phyloP scores from a whole-genome alignment of 23 tunicate species.

The Clavelina lepadiformis region DNA sequence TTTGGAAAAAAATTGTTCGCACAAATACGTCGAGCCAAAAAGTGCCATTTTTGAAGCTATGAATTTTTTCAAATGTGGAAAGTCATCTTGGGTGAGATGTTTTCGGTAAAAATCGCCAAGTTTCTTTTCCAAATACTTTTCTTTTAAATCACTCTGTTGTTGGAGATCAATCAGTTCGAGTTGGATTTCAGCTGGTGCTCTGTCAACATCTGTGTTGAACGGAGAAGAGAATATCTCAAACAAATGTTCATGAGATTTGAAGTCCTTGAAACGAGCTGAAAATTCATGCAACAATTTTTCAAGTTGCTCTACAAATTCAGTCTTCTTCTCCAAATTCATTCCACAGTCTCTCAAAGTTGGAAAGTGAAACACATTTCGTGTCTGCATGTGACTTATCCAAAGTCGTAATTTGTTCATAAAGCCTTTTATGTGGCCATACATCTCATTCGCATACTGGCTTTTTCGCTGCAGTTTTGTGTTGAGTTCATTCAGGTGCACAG shows the following conservation, averaged over 20 bases:
- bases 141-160: slow-evolving; percentile 28
- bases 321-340: slow-evolving; percentile 23
- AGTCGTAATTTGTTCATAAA: slow-evolving; percentile 35
- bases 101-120: slow-evolving; percentile 52
- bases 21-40: slow-evolving; percentile 34
- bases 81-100: slow-evolving; percentile 44
- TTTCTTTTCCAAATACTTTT: slow-evolving; percentile 41
- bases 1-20: slow-evolving; percentile 53
- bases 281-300: slow-evolving; percentile 38
- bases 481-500: slow-evolving; percentile 29
- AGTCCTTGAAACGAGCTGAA: slow-evolving; percentile 37
- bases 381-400: slow-evolving; percentile 26
- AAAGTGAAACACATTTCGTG: slow-evolving; percentile 20
- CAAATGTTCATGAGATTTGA: slow-evolving; percentile 51
- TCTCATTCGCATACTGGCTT: slow-evolving; percentile 36
- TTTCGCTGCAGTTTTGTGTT: slow-evolving; percentile 37
- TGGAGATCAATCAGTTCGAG: slow-evolving; percentile 43
- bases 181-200: slow-evolving; percentile 22
- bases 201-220: slow-evolving; percentile 37
- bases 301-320: slow-evolving; percentile 35
- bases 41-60: slow-evolving; percentile 47
- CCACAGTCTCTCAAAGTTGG: slow-evolving; percentile 19
- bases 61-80: slow-evolving; percentile 43
- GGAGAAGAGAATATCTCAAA: slow-evolving; percentile 46
- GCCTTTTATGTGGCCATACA: slow-evolving; percentile 41